A percentile compares a stretch with the other conserved stretches of the same genome.
Evolutionary conservation across 2,113 vertebrate genomes (phyloP).

Genomic region (Aptenodytes forsteri): DNA sequence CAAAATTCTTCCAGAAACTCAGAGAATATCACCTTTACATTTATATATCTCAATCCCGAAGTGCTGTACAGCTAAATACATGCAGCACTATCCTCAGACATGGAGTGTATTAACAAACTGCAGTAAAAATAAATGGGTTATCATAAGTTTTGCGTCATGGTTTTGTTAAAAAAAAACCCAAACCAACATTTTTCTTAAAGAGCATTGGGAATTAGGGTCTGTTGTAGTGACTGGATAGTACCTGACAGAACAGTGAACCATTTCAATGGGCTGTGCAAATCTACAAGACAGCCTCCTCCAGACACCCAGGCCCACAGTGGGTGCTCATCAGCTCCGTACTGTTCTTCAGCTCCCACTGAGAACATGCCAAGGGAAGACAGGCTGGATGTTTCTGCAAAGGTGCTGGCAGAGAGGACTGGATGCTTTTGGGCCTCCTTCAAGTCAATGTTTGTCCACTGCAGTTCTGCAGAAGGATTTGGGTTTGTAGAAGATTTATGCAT

Average conservation of each 20-base stretch:
- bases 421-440: conserved; percentile 84
- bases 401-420: conserved; percentile 12
- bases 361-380: conserved; percentile 83
- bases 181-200: background rate
- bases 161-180: background rate
- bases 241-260: conserved; percentile 87
- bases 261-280: conserved; percentile 79
- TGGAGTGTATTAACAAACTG: background rate
- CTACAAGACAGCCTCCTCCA: conserved; percentile 86
- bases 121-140: background rate
- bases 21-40: background rate
- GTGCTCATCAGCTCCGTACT: conserved; percentile 78
- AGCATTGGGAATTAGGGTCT: background rate
- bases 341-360: conserved; percentile 82
- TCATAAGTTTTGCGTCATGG: background rate
- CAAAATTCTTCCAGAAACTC: background rate
- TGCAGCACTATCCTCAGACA: background rate
- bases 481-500: background rate
- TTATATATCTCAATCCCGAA: background rate
- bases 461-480: conserved; percentile 63
- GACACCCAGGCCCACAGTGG: conserved; percentile 94
- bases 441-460: conserved; percentile 92
- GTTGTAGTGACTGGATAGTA: conserved; percentile 31
- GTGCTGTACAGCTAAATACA: background rate
- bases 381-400: conserved; percentile 77